Evolutionary conservation across 2,888 invertebrate genomes (phyloP).

Genomic region (Leptura quadrifasciata): DNA sequence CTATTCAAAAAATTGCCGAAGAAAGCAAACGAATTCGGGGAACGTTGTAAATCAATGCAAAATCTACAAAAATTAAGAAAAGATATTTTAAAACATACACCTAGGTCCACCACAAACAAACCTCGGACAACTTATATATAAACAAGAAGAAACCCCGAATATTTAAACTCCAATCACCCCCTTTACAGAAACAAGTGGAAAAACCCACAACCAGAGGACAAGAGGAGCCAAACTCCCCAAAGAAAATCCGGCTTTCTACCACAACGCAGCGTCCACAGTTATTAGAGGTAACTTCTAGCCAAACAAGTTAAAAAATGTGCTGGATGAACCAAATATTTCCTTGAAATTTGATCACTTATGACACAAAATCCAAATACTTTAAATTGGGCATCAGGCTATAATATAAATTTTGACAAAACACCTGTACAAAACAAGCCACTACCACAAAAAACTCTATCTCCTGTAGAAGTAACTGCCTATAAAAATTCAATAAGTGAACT

Average conservation of each 20-base stretch:
- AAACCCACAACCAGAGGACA: background rate
- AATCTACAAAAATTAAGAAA: constrained; percentile 6
- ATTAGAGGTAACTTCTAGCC: too few relatives aligned
- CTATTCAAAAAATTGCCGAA: constrained; percentile 2
- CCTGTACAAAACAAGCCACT: background rate
- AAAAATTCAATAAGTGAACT: constrained; percentile 1
- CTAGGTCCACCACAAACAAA: background rate
- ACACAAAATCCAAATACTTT: background rate
- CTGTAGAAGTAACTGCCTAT: background rate
- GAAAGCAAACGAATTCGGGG: constrained; percentile 9
- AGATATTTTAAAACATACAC: constrained; percentile 15
- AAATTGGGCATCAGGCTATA: background rate
- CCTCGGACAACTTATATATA: background rate
- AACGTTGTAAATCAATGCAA: constrained; percentile 3
- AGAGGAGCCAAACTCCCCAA: background rate
- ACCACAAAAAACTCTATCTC: background rate
- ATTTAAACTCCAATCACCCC: background rate
- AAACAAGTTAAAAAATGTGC: constrained; percentile 7
- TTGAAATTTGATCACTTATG: constrained; percentile 12
- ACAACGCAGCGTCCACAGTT: too few relatives aligned
- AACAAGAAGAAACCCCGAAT: background rate
- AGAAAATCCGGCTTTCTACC: background rate
- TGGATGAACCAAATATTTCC: constrained; percentile 3
- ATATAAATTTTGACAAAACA: constrained; percentile 2
- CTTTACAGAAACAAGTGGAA: constrained; percentile 11